These are phyloP conservation scores for Drosophila serrata DNA, from an alignment of 1,140 invertebrate genomes.

Conservation along the genomic window DNA sequence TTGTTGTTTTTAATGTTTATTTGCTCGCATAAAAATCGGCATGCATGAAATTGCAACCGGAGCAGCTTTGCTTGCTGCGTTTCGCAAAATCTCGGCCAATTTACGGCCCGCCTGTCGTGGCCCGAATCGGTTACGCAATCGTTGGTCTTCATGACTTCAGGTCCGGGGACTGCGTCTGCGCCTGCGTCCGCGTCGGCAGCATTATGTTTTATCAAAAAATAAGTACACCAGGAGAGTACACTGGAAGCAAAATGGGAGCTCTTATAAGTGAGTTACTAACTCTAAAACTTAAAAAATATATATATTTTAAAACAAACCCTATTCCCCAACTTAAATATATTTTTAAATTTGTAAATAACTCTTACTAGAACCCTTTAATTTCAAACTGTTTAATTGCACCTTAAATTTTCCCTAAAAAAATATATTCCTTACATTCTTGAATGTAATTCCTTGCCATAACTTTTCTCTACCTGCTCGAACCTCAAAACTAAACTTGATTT, in stretches of 20 bases:
- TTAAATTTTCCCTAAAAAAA: not conserved
- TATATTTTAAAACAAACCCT: too few species aligned
- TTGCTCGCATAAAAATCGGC: constrained; percentile 59
- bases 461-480: constrained; percentile 13
- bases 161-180: constrained; percentile 29
- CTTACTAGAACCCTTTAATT: too few species aligned
- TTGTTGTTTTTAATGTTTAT: constrained; percentile 36
- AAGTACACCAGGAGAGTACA: constrained; percentile 18
- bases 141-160: constrained; percentile 35
- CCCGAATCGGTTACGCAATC: constrained; percentile 64
- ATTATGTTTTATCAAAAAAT: constrained; percentile 77
- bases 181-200: constrained; percentile 29
- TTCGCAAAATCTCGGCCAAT: constrained; percentile 79
- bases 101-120: constrained; percentile 57
- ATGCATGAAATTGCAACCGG: constrained; percentile 79
- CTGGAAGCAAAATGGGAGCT: not conserved
- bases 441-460: not conserved
- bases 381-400: too few species aligned
- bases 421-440: too few species aligned
- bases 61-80: constrained; percentile 76
- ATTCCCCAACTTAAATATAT: too few species aligned
- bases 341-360: too few species aligned
- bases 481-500: constrained; percentile 31
- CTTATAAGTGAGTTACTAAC: too few species aligned
- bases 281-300: too few species aligned